phyloP scores from a whole-genome alignment of 1,140 invertebrate genomes.

The Patella vulgata region DNA sequence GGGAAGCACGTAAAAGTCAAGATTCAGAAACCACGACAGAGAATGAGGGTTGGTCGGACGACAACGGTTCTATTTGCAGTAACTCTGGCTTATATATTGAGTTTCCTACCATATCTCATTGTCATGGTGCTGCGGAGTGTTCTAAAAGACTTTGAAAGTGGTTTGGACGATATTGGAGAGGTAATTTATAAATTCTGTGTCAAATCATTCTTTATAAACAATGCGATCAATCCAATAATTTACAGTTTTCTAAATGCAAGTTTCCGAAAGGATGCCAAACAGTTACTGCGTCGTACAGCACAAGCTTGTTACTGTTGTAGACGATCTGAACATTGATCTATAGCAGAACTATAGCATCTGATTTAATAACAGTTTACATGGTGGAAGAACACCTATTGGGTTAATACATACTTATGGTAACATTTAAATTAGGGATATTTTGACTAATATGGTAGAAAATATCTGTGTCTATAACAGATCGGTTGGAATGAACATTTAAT shows the following conservation, averaged over 20 bases:
- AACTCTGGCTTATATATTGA: constrained; percentile 49
- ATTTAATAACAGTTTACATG: too few species aligned
- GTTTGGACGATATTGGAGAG: constrained; percentile 39
- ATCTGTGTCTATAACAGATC: too few species aligned
- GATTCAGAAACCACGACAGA: constrained; percentile 25
- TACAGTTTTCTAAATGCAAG: constrained; percentile 52
- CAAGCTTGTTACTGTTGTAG: constrained; percentile 32
- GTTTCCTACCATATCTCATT: constrained; percentile 48
- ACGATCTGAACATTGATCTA: too few species aligned
- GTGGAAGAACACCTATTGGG: too few species aligned
- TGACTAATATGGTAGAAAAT: too few species aligned
- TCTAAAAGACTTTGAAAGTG: constrained; percentile 49
- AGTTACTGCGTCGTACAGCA: constrained; percentile 30
- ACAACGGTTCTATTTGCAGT: constrained; percentile 50
- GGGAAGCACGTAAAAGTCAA: too few species aligned
- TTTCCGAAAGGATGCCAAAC: constrained; percentile 42
- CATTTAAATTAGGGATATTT: too few species aligned
- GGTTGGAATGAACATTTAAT: too few species aligned
- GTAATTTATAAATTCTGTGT: constrained; percentile 54
- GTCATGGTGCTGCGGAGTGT: constrained; percentile 44
- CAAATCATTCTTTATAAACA: constrained; percentile 57
- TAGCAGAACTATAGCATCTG: too few species aligned
- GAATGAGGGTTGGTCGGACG: constrained; percentile 44
- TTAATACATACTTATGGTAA: too few species aligned
- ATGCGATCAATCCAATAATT: constrained; percentile 52